Conservation (phyloP, 1,140 invertebrate genomes). For the Metaphire vulgaris region DNA sequence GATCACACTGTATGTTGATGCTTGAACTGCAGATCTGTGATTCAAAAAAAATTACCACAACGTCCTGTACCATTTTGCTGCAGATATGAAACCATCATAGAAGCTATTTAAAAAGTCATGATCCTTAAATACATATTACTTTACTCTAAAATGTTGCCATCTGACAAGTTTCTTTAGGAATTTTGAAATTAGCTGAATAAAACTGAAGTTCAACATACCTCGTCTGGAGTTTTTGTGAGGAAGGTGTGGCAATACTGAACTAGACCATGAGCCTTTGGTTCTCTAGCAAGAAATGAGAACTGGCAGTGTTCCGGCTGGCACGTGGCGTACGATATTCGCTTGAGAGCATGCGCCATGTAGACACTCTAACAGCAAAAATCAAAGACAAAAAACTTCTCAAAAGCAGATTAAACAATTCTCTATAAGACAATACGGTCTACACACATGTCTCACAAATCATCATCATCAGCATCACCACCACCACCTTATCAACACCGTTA, state of each 20-base stretch:
- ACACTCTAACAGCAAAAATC: slow-evolving; percentile 63
- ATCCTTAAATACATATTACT: slow-evolving; percentile 5
- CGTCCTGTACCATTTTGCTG: too few relatives aligned
- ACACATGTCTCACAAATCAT: too few relatives aligned
- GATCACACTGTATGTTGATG: too few relatives aligned
- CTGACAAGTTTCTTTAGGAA: too few relatives aligned
- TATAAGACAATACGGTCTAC: too few relatives aligned
- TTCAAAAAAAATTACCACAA: too few relatives aligned
- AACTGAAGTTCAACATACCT: slow-evolving; percentile 63
- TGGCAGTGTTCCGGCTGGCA: slow-evolving; percentile 72
- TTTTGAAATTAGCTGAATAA: slow-evolving; percentile 36
- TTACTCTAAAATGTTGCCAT: too few relatives aligned
- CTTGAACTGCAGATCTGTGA: too few relatives aligned
- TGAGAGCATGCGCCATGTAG: slow-evolving; percentile 76
- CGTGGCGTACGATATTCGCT: slow-evolving; percentile 77
- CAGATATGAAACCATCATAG: neutral
- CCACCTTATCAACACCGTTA: too few relatives aligned
- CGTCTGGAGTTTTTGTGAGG: slow-evolving; percentile 66
- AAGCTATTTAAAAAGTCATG: neutral
- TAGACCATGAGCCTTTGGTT: slow-evolving; percentile 67
- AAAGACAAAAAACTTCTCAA: slow-evolving; percentile 36
- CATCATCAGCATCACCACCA: too few relatives aligned
- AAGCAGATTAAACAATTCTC: too few relatives aligned
- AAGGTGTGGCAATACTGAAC: slow-evolving; percentile 78
- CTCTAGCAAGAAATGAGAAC: slow-evolving; percentile 75